phyloP scores from a whole-genome alignment of 2,888 invertebrate genomes.

The Patella depressa region DNA sequence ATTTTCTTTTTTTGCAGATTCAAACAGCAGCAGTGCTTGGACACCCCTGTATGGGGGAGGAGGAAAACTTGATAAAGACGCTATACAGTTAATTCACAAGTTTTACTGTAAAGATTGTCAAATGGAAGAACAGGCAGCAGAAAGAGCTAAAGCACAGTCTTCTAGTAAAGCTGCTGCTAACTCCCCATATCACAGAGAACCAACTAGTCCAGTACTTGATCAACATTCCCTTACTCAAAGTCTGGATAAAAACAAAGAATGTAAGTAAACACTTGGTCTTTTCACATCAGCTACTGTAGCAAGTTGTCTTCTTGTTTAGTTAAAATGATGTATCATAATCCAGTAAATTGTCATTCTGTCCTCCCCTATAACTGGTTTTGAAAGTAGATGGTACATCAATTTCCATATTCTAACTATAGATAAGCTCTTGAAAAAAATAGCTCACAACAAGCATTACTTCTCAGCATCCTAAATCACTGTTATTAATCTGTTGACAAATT shows the following conservation, averaged over 20 bases:
- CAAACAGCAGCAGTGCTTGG: slow-evolving; percentile 58
- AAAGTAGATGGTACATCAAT: no score
- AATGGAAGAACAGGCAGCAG: slow-evolving; percentile 58
- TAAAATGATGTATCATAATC: no score
- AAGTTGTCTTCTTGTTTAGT: no score
- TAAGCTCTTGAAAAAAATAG: no score
- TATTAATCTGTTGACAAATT: no score
- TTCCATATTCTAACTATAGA: no score
- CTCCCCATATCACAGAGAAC: slow-evolving; percentile 26
- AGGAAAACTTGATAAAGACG: slow-evolving; percentile 57
- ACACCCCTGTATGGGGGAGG: slow-evolving; percentile 61
- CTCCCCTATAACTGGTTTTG: no score
- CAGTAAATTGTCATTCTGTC: no score
- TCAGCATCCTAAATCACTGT: no score
- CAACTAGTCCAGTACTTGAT: slow-evolving; percentile 83
- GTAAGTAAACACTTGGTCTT: slow-evolving; percentile 77
- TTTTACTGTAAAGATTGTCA: slow-evolving; percentile 66
- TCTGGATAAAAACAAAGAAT: slow-evolving; percentile 98
- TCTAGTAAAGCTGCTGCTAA: slow-evolving; percentile 28
- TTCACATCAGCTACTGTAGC: no score
- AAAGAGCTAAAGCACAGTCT: slow-evolving; percentile 23
- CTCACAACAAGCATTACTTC: no score
- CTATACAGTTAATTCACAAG: slow-evolving; percentile 65
- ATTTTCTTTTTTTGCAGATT: slow-evolving; percentile 50
- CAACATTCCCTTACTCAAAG: slow-evolving; percentile 92